Evolutionary conservation across 2,797 vertebrate species (phyloP).

Genomic region (Siniperca undulata): DNA sequence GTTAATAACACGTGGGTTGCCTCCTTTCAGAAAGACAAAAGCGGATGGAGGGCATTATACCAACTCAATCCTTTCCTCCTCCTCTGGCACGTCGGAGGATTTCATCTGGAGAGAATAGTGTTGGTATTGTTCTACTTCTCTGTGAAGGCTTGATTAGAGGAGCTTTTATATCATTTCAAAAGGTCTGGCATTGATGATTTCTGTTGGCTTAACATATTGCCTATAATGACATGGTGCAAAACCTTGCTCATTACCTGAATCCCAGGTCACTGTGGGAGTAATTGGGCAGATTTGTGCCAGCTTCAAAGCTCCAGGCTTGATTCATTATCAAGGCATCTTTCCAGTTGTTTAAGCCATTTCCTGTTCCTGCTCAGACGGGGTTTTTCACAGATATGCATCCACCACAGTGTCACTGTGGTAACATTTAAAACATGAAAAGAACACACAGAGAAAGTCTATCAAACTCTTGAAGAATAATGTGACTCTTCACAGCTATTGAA

Average conservation of each 20-base stretch:
- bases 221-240: constrained; percentile 45
- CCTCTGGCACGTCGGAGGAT: constrained; percentile 52
- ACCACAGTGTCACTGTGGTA: neutral
- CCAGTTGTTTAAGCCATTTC: constrained; percentile 32
- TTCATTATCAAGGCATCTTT: constrained; percentile 43
- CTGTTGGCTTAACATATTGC: constrained; percentile 43
- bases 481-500: constrained; percentile 14
- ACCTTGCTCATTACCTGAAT: constrained; percentile 61
- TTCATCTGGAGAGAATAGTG: constrained; percentile 49
- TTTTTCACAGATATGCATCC: neutral
- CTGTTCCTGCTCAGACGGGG: constrained; percentile 1
- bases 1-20: constrained; percentile 79
- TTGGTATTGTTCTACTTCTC: constrained; percentile 62
- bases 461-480: neutral
- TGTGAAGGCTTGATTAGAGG: constrained; percentile 74
- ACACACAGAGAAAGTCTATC: neutral
- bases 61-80: constrained; percentile 38
- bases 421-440: neutral
- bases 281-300: constrained; percentile 52
- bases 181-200: constrained; percentile 55
- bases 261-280: constrained; percentile 58
- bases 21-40: constrained; percentile 77
- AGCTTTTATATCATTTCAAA: constrained; percentile 59
- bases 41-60: constrained; percentile 56
- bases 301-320: constrained; percentile 39